phyloP scores from a whole-genome alignment of 1,140 invertebrate species.

The Neelides sp. region DNA sequence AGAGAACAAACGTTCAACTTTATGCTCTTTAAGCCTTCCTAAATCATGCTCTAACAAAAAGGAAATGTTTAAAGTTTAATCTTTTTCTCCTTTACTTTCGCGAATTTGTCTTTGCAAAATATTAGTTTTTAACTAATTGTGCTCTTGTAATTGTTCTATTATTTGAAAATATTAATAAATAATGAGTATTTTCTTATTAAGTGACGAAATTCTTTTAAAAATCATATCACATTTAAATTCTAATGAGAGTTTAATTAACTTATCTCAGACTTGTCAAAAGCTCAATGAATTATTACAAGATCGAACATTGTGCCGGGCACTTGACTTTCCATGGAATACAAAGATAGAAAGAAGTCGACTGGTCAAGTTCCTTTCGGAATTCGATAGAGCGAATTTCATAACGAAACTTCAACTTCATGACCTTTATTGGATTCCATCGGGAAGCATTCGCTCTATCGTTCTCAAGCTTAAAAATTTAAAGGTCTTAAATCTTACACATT shows the following conservation, averaged over 20 bases:
- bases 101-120: too few species aligned
- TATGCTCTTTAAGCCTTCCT: too few species aligned
- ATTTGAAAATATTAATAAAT: too few species aligned
- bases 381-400: conserved; percentile 10
- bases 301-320: conserved; percentile 8
- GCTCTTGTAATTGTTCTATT: too few species aligned
- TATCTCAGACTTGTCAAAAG: conserved; percentile 20
- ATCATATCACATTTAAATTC: conserved; percentile 8
- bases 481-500: conserved; percentile 4
- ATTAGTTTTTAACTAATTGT: too few species aligned
- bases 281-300: conserved; percentile 20
- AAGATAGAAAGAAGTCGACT: conserved; percentile 7
- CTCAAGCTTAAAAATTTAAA: conserved; percentile 11
- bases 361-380: conserved; percentile 15
- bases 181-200: not conserved
- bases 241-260: conserved; percentile 13
- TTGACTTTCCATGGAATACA: conserved; percentile 15
- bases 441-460: conserved; percentile 13
- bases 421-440: conserved; percentile 25
- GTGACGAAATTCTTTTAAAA: conserved; percentile 21
- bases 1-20: too few species aligned
- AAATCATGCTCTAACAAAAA: too few species aligned
- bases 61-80: too few species aligned
- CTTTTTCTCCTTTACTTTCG: too few species aligned
- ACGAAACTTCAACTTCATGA: conserved; percentile 17